Percentiles rank a stretch among this genome's conserved stretches.
phyloP scores from a whole-genome alignment of 2,888 invertebrate genomes.

The Ctena decussata region DNA sequence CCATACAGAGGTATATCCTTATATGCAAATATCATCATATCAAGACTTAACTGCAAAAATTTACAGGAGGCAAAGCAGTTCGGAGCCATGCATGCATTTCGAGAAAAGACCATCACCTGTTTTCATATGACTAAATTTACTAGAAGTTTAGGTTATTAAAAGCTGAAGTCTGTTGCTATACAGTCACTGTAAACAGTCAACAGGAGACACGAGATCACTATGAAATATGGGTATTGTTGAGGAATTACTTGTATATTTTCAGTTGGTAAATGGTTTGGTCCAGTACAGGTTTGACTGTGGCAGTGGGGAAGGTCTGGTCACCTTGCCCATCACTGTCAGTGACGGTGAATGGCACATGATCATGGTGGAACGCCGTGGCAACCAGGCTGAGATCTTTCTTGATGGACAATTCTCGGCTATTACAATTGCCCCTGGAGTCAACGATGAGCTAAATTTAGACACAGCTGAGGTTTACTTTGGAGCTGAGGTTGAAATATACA shows the following conservation, averaged over 20 bases:
- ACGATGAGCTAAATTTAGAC: constrained; percentile 94
- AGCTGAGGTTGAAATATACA: constrained; percentile 90
- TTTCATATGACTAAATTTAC: too few relatives aligned
- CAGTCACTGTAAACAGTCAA: too few relatives aligned
- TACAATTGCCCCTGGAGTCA: constrained; percentile 91
- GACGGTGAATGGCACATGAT: constrained; percentile 95
- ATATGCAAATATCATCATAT: too few relatives aligned
- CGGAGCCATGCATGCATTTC: too few relatives aligned
- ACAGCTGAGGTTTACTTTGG: constrained; percentile 94
- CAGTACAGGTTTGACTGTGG: constrained; percentile 98
- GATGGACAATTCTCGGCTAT: constrained; percentile 92
- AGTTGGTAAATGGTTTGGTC: constrained; percentile 93
- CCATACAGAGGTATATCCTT: too few relatives aligned
- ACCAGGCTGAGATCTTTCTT: constrained; percentile 92
- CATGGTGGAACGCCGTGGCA: constrained; percentile 92
- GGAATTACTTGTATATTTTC: constrained; percentile 68
- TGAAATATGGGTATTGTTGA: too few relatives aligned
- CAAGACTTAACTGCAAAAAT: too few relatives aligned
- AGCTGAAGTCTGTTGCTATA: too few relatives aligned
- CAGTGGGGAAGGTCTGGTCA: constrained; percentile 95
- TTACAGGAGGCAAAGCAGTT: too few relatives aligned
- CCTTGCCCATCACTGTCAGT: constrained; percentile 92
- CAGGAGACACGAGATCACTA: too few relatives aligned
- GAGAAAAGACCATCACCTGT: too few relatives aligned
- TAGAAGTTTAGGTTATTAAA: too few relatives aligned